Conservation (phyloP, 2,113 vertebrate genomes). For the Edolisoma coerulescens region DNA sequence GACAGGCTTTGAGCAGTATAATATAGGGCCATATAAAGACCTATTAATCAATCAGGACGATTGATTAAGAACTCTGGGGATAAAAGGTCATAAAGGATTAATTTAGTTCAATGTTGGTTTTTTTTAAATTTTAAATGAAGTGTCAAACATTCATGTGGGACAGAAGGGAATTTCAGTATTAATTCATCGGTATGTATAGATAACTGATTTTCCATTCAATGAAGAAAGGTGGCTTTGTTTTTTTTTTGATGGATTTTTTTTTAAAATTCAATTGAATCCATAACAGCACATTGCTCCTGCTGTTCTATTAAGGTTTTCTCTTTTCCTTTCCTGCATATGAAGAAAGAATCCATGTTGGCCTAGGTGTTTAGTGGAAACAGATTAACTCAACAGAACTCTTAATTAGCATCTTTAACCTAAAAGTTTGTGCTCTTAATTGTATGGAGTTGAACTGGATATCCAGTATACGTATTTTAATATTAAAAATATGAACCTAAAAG, state of each 20-base stretch:
- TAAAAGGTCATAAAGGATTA: neutral
- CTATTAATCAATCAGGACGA: slow-evolving; percentile 14
- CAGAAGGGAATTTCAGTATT: neutral
- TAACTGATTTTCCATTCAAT: neutral
- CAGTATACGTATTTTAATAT: neutral
- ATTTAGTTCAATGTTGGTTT: neutral
- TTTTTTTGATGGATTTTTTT: neutral
- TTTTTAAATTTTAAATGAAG: neutral
- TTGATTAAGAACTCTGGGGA: neutral
- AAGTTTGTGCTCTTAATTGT: neutral
- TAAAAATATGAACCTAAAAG: neutral
- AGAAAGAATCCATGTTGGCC: neutral
- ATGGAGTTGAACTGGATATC: neutral
- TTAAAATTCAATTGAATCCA: neutral
- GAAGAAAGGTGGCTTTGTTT: fast-evolving
- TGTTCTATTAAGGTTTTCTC: neutral
- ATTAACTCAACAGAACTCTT: neutral
- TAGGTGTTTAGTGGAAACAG: neutral
- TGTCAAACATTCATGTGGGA: neutral
- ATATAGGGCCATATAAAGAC: neutral
- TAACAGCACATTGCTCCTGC: neutral
- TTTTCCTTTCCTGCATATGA: neutral
- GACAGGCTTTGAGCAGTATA: neutral
- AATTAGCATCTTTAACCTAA: neutral
- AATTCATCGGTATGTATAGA: neutral